Percentiles rank a stretch among this genome's conserved stretches.
phyloP scores from a whole-genome alignment of 2,113 vertebrate species.

The Zingel zingel region DNA sequence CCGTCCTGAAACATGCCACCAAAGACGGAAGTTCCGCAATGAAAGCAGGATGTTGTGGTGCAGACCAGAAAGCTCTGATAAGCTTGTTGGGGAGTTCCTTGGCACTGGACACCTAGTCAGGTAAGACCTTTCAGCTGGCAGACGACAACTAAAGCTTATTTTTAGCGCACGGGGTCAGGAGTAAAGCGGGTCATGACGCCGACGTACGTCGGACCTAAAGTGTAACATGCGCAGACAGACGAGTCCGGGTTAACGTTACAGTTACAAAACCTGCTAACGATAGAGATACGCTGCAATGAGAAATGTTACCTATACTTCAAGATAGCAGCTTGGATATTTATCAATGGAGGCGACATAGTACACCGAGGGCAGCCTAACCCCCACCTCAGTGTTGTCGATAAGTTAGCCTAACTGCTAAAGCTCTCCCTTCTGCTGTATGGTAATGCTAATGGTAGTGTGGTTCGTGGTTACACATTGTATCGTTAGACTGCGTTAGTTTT shows the following conservation, averaged over 20 bases:
- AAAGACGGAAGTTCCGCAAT: conserved; percentile 66
- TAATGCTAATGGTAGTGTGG: not conserved
- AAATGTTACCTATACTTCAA: not conserved
- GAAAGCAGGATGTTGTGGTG: conserved; percentile 79
- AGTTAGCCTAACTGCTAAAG: conserved; percentile 61
- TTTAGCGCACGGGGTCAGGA: not conserved
- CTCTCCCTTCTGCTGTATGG: conserved; percentile 3
- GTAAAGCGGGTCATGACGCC: conserved; percentile 43
- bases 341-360: not conserved
- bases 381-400: conserved; percentile 52
- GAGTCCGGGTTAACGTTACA: conserved; percentile 12
- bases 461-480: not conserved
- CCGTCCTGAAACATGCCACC: conserved; percentile 53
- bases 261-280: not conserved
- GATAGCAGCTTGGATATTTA: not conserved
- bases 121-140: conserved; percentile 75
- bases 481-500: not conserved
- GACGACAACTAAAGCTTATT: conserved; percentile 23
- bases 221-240: conserved; percentile 49
- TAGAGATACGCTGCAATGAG: not conserved
- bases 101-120: conserved; percentile 84
- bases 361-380: conserved; percentile 12
- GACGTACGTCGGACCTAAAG: conserved; percentile 5
- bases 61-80: conserved; percentile 80
- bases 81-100: conserved; percentile 85